Conservation (phyloP, 2,797 vertebrate genomes). For the Nannoperca obscura region DNA sequence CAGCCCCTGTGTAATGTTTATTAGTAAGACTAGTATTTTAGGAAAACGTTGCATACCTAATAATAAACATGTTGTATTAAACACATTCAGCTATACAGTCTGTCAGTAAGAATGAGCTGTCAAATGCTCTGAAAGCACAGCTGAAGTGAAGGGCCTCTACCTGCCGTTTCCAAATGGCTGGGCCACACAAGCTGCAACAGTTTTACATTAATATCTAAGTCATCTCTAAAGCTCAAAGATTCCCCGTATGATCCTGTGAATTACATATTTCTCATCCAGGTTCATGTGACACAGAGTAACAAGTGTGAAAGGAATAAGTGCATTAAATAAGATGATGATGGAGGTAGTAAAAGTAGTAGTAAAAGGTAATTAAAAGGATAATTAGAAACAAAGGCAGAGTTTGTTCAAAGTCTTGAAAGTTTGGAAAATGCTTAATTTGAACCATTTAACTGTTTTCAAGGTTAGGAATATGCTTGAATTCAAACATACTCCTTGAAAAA, state of each 20-base stretch:
- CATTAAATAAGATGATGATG: background rate
- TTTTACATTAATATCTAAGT: slow-evolving; percentile 23
- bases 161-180: slow-evolving; percentile 53
- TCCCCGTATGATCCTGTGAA: slow-evolving; percentile 11
- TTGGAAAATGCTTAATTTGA: too few species aligned
- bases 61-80: background rate
- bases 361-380: background rate
- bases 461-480: too few species aligned
- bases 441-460: too few species aligned
- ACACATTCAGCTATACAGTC: background rate
- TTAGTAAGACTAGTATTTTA: background rate
- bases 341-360: background rate
- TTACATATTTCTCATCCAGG: slow-evolving; percentile 17
- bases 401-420: too few species aligned
- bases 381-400: background rate
- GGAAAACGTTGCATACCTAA: background rate
- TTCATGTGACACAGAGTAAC: slow-evolving; percentile 1
- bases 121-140: slow-evolving; percentile 25
- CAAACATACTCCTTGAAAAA: too few species aligned
- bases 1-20: too few species aligned
- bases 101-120: slow-evolving; percentile 7
- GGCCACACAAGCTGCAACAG: slow-evolving; percentile 38
- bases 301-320: background rate
- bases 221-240: slow-evolving; percentile 5
- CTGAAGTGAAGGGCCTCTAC: slow-evolving; percentile 41